Evolutionary conservation across 2,113 vertebrate genomes (phyloP).

Genomic region (Eubucco bourcierii): DNA sequence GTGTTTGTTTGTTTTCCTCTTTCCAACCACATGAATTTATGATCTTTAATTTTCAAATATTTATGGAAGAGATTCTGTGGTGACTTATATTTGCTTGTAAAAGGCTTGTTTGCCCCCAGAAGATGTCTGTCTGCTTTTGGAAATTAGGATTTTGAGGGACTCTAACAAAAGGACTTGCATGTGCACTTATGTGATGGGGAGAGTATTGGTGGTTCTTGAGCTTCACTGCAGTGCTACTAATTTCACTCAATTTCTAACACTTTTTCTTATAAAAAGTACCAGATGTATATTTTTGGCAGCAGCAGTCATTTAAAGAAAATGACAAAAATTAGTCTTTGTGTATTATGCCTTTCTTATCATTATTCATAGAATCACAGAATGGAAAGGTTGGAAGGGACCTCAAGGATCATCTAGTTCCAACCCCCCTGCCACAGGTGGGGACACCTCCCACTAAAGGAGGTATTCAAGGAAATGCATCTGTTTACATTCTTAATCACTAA

Average conservation of each 20-base stretch:
- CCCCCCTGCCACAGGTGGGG: too few relatives aligned
- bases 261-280: not conserved
- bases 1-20: constrained; percentile 19
- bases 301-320: not conserved
- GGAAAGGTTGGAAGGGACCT: too few relatives aligned
- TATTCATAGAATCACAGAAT: too few relatives aligned
- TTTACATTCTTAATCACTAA: not conserved
- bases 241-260: not conserved
- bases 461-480: not conserved
- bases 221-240: not conserved
- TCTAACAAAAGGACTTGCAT: not conserved
- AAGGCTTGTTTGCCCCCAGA: not conserved
- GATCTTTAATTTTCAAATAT: constrained; percentile 31
- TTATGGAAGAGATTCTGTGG: constrained; percentile 5
- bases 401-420: too few relatives aligned
- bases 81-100: not conserved
- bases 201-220: not conserved
- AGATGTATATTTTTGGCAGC: not conserved
- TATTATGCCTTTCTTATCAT: not conserved
- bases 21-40: constrained; percentile 16
- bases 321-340: not conserved
- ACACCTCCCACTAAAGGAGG: too few relatives aligned
- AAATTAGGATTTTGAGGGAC: not conserved
- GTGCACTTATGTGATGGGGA: not conserved
- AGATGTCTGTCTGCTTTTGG: not conserved